Base-by-base conservation (phyloP, 1,140 invertebrate genomes). In the Mesaphorura yosii region DNA sequence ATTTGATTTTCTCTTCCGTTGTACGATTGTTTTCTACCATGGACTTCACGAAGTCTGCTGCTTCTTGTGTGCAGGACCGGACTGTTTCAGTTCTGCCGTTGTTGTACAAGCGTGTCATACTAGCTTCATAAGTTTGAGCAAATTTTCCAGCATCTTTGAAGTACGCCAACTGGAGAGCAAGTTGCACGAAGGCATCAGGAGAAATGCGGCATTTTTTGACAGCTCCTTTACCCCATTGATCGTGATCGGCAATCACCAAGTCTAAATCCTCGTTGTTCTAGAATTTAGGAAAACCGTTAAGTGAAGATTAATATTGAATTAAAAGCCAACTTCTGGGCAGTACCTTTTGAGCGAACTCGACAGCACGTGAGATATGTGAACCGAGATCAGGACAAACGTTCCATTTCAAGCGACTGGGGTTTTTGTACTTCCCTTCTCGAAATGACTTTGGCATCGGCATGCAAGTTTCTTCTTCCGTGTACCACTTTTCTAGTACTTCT, bases 121-220 rank as follows among this genome's bases (percentile, higher is more conserved):
- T 68, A 3, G 70, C 68, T 61, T 71, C 70, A 62, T 71, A 71
- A 12, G 70, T 71, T 55, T 67, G 66, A n/a, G 64, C 68, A 62
- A 69, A 69, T 49, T 60, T 66, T 7, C 63, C 60, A 19, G 62
- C 51, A 53, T 69, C 66, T 51, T 63, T 64, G 53, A 62, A 71
- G 46, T 71, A 71, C 7, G 70, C 67, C 15, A 71, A 49, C 59
- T 71, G 69, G 5, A 70, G 51, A 2, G 69, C 67, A 26, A 69
- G 60, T 56, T 71, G 70, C 22, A 71, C 62, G 57, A 69, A 70
- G 26, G 69, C 70, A 63, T 71, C 70, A 28, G 70, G 70, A 54
- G 72, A 74, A 15, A 75, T 66, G 56, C 70, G 69, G 49, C 69
- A 73, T 40, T 67, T 70, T 57, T 76, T 76, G 15, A 76, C 74